Evolutionary conservation across 2,888 invertebrate genomes (phyloP).

Genomic region (Dysmachus trigonus): DNA sequence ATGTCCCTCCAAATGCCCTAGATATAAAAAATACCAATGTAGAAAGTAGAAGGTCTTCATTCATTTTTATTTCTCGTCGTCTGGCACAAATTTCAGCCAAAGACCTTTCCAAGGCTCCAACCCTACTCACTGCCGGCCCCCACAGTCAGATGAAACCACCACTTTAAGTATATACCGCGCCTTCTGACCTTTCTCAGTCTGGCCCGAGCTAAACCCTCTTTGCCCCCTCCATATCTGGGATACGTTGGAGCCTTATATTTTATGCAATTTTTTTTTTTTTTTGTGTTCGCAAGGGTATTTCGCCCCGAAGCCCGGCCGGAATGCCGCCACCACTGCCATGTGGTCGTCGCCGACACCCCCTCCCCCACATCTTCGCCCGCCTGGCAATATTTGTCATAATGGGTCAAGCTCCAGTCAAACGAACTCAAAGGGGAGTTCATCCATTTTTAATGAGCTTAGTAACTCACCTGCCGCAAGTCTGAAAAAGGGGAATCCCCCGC

Average conservation of each 20-base stretch:
- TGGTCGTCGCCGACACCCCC: neutral
- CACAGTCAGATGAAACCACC: neutral
- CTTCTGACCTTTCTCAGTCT: neutral
- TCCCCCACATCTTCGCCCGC: neutral
- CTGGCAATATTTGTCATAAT: neutral
- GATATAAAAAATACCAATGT: neutral
- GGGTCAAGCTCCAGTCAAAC: constrained; percentile 14
- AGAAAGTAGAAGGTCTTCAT: neutral
- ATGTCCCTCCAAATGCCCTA: neutral
- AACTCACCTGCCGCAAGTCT: constrained; percentile 9
- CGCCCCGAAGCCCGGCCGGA: neutral
- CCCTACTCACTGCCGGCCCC: neutral
- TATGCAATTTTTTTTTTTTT: neutral
- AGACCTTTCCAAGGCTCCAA: neutral
- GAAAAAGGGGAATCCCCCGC: neutral
- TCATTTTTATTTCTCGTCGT: neutral
- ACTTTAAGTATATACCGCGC: neutral
- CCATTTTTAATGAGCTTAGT: constrained; percentile 20
- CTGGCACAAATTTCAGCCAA: neutral
- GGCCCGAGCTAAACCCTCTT: neutral
- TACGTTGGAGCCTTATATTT: neutral
- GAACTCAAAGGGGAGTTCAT: constrained; percentile 10
- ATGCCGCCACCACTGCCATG: neutral
- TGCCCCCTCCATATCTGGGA: neutral
- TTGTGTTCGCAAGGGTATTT: neutral